Base-by-base conservation (phyloP, 2,888 invertebrate species). In the Chelonus formosanus region DNA sequence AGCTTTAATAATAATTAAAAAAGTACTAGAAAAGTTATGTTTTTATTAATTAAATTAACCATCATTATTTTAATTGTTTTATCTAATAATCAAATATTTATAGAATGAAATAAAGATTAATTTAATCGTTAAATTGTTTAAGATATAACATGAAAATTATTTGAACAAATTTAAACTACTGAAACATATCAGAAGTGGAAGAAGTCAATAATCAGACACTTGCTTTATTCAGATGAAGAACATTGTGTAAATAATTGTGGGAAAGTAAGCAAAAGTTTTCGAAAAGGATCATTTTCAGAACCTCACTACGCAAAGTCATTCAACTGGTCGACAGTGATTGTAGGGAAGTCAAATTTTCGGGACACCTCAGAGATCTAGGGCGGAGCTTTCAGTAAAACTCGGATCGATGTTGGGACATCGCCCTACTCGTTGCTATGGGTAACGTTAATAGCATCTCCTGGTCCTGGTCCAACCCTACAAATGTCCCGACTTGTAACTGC, bases 361-460 rank as follows among this genome's bases (percentile, higher is more conserved):
- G 69, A 71, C 70, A 71, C 69, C 72, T 72, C 73, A 72, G 67
- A 67, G 66, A 67, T 67, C 69, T 73, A 78, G 82, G 83, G 82
- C 80, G 82, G 82, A 81, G 83, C 80, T 70, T 81, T 83, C 79
- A 82, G 82, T 80, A 81, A 83, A 82, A 80, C 79, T 80, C 80
- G 81, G 84, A 84, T 84, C 84, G 82, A 84, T 84, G 83, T 83
- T 80, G 81, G 81, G 80, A 81, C 79, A 80, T 48, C 48, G 48
- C 10, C 20, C 10, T 20, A 20, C 80, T 74, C 78, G 84, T 84
- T 84, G 84, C 84, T 73, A 83, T 71, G 82, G 83, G 82, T 80
- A 81, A 84, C 79, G 81, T 84, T 83, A 83, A 83, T 81, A 79
- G 80, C 80, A 81, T 82, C 81, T 80, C 78, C 67, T 72, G 73